Base-by-base conservation (phyloP, 92 coral and sea anemone species). In the Epizoanthus fatuus region DNA sequence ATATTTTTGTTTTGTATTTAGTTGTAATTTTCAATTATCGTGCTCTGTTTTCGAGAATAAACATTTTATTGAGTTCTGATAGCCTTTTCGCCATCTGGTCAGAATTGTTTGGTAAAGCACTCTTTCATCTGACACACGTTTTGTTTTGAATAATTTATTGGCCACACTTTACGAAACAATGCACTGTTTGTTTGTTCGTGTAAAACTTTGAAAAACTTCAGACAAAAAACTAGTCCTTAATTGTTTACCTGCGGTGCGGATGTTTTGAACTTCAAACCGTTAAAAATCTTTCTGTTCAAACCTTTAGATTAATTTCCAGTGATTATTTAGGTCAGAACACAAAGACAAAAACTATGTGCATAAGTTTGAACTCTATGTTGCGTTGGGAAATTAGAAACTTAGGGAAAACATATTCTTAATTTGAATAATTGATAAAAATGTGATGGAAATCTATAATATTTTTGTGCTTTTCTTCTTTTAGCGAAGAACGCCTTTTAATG, bases 221-320 rank as follows among this genome's bases (percentile, higher is more conserved):
- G 70, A 77, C 82, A 77, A 77, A 77, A 56, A 40, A 25, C 63
- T 77, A 59, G 82, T 69, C 65, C 57, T 60, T 77, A 77, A 77
- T 77, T 77, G 82, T 77, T 47, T 59, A 77, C 82, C 82, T 19
- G 82, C 70, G 15, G 82, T 77, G 82, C 82, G 82, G 82, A 77
- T 77, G 82, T 77, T 77, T 47, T 40, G 49, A 22, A 64, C 82
- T 60, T 77, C 22, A 60, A 77, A 69, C 56, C 62, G 82, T 62
- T 77, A 44, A 59, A 77, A 77, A 9, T 49, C 13, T 10, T 35
- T 77, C 51, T 40, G 25, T 55, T 20, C 71, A n/a, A 19, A 37
- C 17, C 19, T 40, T 69, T 42, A 5, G 82, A 59, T 60, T 77
- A 4, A 40, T 17, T 59, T 44, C 47, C 59, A 19, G 68, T 60